Percentiles rank a stretch among this genome's conserved stretches.
Conservation (phyloP, 2,797 vertebrate species). For the Cuniculus paca region DNA sequence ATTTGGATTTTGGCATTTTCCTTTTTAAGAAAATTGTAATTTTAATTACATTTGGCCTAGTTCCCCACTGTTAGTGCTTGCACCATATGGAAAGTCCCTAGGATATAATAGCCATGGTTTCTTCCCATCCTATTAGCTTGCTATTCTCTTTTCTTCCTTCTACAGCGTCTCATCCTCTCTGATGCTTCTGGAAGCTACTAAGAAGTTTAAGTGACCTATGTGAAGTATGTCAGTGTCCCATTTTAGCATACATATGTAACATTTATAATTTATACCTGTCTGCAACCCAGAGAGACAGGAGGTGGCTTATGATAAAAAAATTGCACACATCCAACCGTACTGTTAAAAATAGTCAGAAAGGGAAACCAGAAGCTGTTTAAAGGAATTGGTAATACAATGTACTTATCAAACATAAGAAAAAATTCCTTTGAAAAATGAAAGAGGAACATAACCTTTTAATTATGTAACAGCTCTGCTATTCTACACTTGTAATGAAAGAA, state of each 20-base stretch:
- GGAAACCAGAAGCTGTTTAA: slow-evolving; percentile 55
- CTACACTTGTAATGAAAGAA: slow-evolving; percentile 40
- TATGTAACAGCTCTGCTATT: slow-evolving; percentile 36
- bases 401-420: slow-evolving; percentile 35
- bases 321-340: not conserved
- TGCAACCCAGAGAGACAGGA: slow-evolving; percentile 28
- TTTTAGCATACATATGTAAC: slow-evolving; percentile 59
- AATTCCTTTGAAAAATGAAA: slow-evolving; percentile 68
- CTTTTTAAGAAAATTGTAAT: slow-evolving; percentile 59
- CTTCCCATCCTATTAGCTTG: slow-evolving; percentile 28
- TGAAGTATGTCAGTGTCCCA: slow-evolving; percentile 41
- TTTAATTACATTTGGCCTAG: slow-evolving; percentile 72
- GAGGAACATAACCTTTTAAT: slow-evolving; percentile 69
- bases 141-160: not conserved
- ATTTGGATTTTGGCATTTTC: slow-evolving; percentile 64
- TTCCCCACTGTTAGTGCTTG: slow-evolving; percentile 42
- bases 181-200: slow-evolving; percentile 52
- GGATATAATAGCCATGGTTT: slow-evolving; percentile 46
- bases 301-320: not conserved
- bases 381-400: slow-evolving; percentile 15
- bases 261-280: slow-evolving; percentile 52
- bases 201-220: slow-evolving; percentile 63
- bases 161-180: not conserved
- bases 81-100: slow-evolving; percentile 33
- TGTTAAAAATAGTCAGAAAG: slow-evolving; percentile 64